Conservation (phyloP, 1,140 invertebrate genomes). For the Drosophila eugracilis region DNA sequence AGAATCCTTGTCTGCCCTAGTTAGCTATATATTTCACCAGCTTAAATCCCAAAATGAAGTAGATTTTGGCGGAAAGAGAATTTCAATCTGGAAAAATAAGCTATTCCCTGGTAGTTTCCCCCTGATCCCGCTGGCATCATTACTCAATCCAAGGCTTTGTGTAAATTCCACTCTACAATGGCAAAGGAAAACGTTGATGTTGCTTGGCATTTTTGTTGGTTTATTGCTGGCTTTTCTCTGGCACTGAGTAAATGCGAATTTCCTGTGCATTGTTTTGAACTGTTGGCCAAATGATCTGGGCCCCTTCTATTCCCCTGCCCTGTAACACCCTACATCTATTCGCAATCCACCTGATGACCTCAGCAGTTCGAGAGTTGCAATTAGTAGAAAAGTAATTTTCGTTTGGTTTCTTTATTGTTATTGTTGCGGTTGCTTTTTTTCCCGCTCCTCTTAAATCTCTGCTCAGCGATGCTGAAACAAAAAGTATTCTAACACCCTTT, state of each 20-base stretch:
- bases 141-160: constrained; percentile 34
- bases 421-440: constrained; percentile 25
- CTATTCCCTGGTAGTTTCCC: neutral
- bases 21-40: constrained; percentile 1
- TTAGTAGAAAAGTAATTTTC: constrained; percentile 58
- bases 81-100: constrained; percentile 34
- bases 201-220: constrained; percentile 32
- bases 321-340: neutral
- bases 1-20: too few relatives aligned
- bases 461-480: constrained; percentile 55
- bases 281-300: constrained; percentile 31
- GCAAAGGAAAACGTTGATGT: constrained; percentile 48
- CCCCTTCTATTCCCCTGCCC: too few relatives aligned
- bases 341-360: constrained; percentile 36
- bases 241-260: constrained; percentile 61
- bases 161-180: constrained; percentile 25
- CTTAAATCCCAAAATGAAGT: neutral
- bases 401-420: constrained; percentile 46
- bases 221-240: constrained; percentile 51
- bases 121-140: constrained; percentile 13
- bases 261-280: constrained; percentile 61
- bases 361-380: constrained; percentile 52
- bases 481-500: constrained; percentile 58
- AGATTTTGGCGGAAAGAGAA: neutral
- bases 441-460: constrained; percentile 35